A percentile compares a stretch with the other conserved stretches of the same genome.
phyloP scores from a whole-genome alignment of 2,113 vertebrate genomes.

The Tamias sibiricus region DNA sequence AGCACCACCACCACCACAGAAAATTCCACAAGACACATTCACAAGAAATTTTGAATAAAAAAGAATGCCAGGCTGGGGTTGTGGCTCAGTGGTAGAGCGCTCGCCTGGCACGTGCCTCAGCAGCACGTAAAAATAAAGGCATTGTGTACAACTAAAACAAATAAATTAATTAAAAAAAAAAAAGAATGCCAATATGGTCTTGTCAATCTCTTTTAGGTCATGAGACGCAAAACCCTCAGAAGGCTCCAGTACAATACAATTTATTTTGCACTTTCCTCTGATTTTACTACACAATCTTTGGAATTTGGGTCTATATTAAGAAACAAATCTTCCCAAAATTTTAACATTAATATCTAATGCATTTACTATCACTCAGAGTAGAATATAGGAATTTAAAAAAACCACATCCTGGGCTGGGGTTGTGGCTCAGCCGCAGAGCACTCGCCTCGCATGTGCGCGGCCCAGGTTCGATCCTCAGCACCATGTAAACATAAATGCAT shows the following conservation, averaged over 20 bases:
- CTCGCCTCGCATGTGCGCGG: no score
- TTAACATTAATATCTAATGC: slow-evolving; percentile 52
- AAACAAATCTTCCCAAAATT: slow-evolving; percentile 33
- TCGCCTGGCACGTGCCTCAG: no score
- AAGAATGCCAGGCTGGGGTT: neutral
- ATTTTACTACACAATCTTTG: slow-evolving; percentile 16
- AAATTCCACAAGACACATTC: neutral
- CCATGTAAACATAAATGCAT: no score
- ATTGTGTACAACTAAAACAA: no score
- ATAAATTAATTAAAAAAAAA: no score
- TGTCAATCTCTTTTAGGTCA: neutral
- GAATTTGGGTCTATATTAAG: slow-evolving; percentile 23
- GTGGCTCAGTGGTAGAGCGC: no score
- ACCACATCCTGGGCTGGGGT: no score
- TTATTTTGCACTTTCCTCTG: neutral
- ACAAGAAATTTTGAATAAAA: neutral
- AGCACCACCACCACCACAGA: neutral
- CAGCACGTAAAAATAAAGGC: no score
- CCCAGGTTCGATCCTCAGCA: no score
- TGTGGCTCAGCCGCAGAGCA: no score
- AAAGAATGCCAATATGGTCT: neutral
- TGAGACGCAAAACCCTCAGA: slow-evolving; percentile 13
- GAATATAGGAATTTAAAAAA: neutral
- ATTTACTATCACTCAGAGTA: neutral
- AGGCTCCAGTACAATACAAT: neutral